A percentile compares a stretch with the other conserved stretches of the same genome.
phyloP scores from a whole-genome alignment of 2,797 vertebrate genomes.

The Diglossa cyanea region DNA sequence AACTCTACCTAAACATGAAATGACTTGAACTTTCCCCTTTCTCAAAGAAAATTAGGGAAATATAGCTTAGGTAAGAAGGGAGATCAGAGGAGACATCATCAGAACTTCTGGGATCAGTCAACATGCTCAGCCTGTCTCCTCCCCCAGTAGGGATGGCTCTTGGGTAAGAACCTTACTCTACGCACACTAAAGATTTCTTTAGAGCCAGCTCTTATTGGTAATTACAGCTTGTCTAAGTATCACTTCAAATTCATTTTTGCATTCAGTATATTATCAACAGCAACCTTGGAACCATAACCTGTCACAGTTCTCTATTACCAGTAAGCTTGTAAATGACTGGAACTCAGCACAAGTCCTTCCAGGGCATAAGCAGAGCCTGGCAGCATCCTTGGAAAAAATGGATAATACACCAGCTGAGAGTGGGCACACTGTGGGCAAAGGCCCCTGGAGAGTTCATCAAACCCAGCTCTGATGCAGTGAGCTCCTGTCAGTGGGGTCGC shows the following conservation, averaged over 20 bases:
- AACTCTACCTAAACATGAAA: neutral
- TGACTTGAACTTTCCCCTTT: neutral
- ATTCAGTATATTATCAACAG: neutral
- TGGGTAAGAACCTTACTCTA: neutral
- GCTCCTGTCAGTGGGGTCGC: rapidly evolving
- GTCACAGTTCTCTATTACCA: no score
- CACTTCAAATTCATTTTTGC: neutral
- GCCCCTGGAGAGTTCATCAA: rapidly evolving
- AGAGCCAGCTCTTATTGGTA: neutral
- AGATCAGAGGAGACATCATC: neutral
- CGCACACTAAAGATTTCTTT: neutral
- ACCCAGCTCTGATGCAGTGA: neutral
- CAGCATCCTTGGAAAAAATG: rapidly evolving
- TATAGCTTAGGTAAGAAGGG: neutral
- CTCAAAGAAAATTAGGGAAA: neutral
- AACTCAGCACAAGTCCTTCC: neutral
- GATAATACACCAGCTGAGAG: neutral
- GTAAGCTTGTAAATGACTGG: neutral
- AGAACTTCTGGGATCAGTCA: neutral
- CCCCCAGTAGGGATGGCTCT: rapidly evolving
- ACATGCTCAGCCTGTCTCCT: neutral
- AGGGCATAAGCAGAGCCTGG: neutral
- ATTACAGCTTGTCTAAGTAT: neutral
- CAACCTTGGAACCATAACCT: neutral
- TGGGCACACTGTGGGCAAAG: rapidly evolving